Conservation (phyloP, 1,140 invertebrate genomes). For the Heliconius nattereri region DNA sequence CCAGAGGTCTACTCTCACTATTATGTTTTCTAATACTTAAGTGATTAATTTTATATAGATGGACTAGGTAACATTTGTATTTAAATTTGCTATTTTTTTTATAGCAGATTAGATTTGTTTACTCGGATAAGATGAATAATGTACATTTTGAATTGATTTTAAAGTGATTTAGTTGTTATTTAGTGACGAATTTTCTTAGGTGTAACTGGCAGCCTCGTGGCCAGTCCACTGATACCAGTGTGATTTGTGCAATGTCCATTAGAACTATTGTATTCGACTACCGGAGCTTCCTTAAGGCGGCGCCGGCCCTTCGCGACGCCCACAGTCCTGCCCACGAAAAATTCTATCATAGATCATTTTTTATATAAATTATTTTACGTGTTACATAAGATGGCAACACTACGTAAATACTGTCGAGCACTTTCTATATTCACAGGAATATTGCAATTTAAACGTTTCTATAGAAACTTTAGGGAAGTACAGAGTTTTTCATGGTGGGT, state of each 20-base stretch:
- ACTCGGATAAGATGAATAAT: slow-evolving; percentile 76
- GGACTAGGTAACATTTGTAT: slow-evolving; percentile 78
- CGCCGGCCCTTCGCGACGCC: slow-evolving; percentile 2
- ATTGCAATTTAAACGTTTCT: background rate
- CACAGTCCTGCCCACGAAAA: background rate
- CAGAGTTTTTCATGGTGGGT: background rate
- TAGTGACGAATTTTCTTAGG: slow-evolving; percentile 78
- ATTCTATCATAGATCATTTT: background rate
- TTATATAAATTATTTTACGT: background rate
- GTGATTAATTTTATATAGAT: slow-evolving; percentile 78
- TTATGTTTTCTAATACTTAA: slow-evolving; percentile 78
- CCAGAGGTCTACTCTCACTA: slow-evolving; percentile 55
- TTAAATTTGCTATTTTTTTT: slow-evolving; percentile 80
- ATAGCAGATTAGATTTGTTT: slow-evolving; percentile 80
- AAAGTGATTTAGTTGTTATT: slow-evolving; percentile 81
- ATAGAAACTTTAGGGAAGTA: background rate
- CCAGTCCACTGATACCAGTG: slow-evolving; percentile 74
- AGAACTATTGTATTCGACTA: slow-evolving; percentile 50
- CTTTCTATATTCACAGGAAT: background rate
- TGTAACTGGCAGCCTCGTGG: slow-evolving; percentile 74
- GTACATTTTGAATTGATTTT: slow-evolving; percentile 81
- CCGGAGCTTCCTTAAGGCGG: slow-evolving; percentile 18
- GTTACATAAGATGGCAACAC: slow-evolving; percentile 14
- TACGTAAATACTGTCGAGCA: background rate
- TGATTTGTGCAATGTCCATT: slow-evolving; percentile 76